phyloP scores from a whole-genome alignment of 2,888 invertebrate species.

The Xanthorhoe spadicearia region DNA sequence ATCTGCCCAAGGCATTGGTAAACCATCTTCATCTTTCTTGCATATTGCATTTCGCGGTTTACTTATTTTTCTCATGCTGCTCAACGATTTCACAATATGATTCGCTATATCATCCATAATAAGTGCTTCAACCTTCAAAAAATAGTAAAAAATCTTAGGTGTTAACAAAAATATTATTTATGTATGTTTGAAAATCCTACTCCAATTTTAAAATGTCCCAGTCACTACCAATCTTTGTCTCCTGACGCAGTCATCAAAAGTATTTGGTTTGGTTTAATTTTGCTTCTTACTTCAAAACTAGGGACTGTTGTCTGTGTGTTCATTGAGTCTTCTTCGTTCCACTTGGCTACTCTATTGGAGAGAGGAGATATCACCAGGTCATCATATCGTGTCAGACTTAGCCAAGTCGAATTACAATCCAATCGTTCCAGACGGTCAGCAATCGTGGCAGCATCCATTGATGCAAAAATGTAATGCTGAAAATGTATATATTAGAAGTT shows the following conservation, averaged over 20 bases:
- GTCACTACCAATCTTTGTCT: no score
- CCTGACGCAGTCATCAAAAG: neutral
- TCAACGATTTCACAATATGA: constrained; percentile 65
- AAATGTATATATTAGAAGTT: constrained; percentile 32
- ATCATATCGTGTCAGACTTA: constrained; percentile 69
- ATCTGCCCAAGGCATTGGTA: constrained; percentile 58
- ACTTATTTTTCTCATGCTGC: constrained; percentile 46
- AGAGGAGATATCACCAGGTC: constrained; percentile 63
- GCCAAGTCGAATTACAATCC: constrained; percentile 72
- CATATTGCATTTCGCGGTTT: constrained; percentile 57
- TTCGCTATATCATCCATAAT: constrained; percentile 74
- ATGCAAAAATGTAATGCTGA: constrained; percentile 72
- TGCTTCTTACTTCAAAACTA: constrained; percentile 22
- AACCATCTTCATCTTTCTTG: constrained; percentile 45
- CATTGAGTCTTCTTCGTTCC: constrained; percentile 53
- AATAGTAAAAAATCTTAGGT: neutral
- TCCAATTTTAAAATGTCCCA: no score
- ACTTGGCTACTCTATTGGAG: constrained; percentile 66
- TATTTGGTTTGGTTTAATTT: neutral
- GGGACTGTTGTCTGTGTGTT: constrained; percentile 53
- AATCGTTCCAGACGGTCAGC: constrained; percentile 59
- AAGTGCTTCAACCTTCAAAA: constrained; percentile 64
- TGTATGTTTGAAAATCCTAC: neutral
- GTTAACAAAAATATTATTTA: neutral
- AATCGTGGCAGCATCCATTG: constrained; percentile 68